Evolutionary conservation across 2,888 invertebrate genomes (phyloP).

Genomic region (Drosophila parthenogenetica): DNA sequence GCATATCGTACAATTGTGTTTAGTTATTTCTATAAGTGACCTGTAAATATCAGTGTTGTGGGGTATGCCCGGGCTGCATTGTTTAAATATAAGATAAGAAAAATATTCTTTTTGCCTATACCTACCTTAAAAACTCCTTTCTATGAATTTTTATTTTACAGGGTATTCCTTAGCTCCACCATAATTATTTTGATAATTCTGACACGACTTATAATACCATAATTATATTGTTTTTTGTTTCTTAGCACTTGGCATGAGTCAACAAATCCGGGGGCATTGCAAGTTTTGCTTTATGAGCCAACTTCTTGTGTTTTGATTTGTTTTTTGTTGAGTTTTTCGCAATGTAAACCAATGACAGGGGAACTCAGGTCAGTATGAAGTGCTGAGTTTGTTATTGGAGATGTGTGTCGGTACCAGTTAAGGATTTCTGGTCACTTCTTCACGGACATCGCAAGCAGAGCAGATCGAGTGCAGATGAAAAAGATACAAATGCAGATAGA

Average conservation of each 20-base stretch:
- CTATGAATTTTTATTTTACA: background rate
- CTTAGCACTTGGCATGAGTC: conserved; percentile 68
- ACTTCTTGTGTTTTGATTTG: conserved; percentile 40
- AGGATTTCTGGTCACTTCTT: conserved; percentile 62
- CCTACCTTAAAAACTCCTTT: too few species aligned
- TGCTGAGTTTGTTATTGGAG: conserved; percentile 58
- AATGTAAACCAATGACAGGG: conserved; percentile 61
- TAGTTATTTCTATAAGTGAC: conserved; percentile 55
- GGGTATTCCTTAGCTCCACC: conserved; percentile 12
- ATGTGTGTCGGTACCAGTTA: conserved; percentile 75
- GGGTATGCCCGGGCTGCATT: background rate
- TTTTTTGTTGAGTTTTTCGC: conserved; percentile 41
- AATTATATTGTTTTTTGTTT: conserved; percentile 61
- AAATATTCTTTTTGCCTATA: too few species aligned
- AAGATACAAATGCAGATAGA: conserved; percentile 23
- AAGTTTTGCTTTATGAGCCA: conserved; percentile 59
- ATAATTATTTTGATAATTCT: background rate
- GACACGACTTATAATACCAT: conserved; percentile 53
- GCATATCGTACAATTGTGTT: conserved; percentile 47
- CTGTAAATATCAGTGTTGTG: background rate
- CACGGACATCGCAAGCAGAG: conserved; percentile 65
- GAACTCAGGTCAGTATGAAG: conserved; percentile 46
- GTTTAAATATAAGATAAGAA: too few species aligned
- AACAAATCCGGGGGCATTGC: conserved; percentile 62
- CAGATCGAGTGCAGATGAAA: conserved; percentile 34